These are phyloP conservation scores for Phoenoteleia sp. DNA, from an alignment of 2,888 invertebrate species.

Conservation along the genomic window DNA sequence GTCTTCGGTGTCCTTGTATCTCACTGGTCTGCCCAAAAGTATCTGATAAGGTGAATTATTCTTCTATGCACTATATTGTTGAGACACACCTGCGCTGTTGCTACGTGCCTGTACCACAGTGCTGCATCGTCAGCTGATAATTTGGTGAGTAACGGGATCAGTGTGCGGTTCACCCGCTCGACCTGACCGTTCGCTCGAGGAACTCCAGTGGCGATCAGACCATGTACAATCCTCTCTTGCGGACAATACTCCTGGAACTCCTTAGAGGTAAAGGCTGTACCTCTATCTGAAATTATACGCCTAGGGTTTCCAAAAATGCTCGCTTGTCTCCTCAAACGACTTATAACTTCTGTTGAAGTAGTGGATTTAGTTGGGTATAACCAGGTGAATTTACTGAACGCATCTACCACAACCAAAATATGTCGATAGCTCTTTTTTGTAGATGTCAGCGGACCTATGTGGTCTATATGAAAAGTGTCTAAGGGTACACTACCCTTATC, in stretches of 20 bases:
- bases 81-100: background rate
- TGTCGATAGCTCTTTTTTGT: background rate
- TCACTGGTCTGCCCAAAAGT: too few relatives aligned
- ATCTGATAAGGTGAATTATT: too few relatives aligned
- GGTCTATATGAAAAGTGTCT: slow-evolving; percentile 9
- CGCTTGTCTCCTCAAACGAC: background rate
- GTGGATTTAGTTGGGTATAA: slow-evolving; percentile 5
- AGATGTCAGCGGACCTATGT: background rate
- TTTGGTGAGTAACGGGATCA: background rate
- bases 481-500: slow-evolving; percentile 1
- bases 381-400: slow-evolving; percentile 9
- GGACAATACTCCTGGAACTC: background rate
- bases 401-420: background rate
- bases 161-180: background rate
- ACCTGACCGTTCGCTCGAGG: slow-evolving; percentile 7
- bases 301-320: background rate
- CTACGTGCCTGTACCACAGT: background rate
- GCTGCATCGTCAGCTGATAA: background rate
- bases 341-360: background rate
- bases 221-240: background rate
- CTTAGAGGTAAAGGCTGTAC: background rate
- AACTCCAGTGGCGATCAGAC: background rate
- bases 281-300: slow-evolving; percentile 48
- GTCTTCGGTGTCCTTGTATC: too few relatives aligned
- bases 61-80: background rate